Evolutionary conservation across 2,797 vertebrate genomes (phyloP).

Genomic region (Rhabdomys pumilio): DNA sequence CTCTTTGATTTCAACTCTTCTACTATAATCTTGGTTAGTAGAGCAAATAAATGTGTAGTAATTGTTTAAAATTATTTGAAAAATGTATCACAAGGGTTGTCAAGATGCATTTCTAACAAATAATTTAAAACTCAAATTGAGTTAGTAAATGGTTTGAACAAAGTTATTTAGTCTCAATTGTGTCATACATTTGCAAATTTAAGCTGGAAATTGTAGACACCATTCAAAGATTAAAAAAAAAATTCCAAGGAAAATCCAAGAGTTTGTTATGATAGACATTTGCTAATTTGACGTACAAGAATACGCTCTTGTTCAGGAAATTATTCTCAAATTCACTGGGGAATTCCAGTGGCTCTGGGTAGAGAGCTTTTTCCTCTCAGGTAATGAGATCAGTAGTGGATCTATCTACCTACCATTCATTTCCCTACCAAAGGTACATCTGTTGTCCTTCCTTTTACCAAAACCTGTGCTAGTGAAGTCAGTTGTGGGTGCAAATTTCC

Average conservation of each 20-base stretch:
- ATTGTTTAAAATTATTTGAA: conserved; percentile 43
- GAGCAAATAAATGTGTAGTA: conserved; percentile 47
- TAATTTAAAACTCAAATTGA: conserved; percentile 42
- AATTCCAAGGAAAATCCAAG: conserved; percentile 4
- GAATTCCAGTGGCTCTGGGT: conserved; percentile 21
- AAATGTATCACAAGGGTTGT: not conserved
- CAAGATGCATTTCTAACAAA: conserved; percentile 44
- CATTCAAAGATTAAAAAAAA: conserved; percentile 7
- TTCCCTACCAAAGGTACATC: conserved; percentile 11
- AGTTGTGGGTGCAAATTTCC: not conserved
- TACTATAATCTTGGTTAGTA: conserved; percentile 10
- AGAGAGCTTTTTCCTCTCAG: not conserved
- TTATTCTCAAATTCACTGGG: conserved; percentile 23
- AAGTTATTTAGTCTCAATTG: conserved; percentile 39
- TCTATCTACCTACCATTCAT: not conserved
- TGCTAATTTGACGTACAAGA: conserved; percentile 38
- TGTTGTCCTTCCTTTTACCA: conserved; percentile 30
- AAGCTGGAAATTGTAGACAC: not conserved
- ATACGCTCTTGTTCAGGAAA: conserved; percentile 18
- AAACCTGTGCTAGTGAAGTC: not conserved
- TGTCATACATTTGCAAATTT: conserved; percentile 52
- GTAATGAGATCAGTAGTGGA: not conserved
- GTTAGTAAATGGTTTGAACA: conserved; percentile 50
- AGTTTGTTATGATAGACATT: conserved; percentile 41
- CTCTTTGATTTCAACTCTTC: conserved; percentile 22